Conservation (phyloP, 2,113 vertebrate genomes). For the Gallinago undulata region DNA sequence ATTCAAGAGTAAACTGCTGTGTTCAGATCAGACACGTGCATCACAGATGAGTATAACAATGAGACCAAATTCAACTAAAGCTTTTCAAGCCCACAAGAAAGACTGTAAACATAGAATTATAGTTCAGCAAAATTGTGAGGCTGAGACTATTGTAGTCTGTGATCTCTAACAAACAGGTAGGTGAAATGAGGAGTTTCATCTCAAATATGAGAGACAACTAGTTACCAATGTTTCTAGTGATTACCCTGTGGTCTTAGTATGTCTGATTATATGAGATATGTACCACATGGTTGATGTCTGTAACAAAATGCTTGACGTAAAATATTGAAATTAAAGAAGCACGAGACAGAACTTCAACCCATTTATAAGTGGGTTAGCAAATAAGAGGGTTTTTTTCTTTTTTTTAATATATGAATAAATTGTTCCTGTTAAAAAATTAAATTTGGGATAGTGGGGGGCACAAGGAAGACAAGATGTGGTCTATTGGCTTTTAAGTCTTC, state of each 20-base stretch:
- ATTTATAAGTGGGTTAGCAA: neutral
- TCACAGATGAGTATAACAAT: neutral
- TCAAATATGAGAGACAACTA: neutral
- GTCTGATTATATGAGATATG: neutral
- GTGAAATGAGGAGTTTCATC: neutral
- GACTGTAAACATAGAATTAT: neutral
- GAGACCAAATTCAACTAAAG: neutral
- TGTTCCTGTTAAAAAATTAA: neutral
- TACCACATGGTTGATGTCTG: neutral
- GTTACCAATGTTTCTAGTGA: neutral
- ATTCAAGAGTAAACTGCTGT: neutral
- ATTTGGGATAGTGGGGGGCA: fast-evolving
- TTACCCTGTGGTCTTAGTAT: neutral
- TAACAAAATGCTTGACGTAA: neutral
- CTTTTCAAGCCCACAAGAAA: neutral
- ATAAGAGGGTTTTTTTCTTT: neutral
- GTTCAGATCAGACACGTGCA: neutral
- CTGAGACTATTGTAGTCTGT: neutral
- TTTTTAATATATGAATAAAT: neutral
- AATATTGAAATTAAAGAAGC: neutral
- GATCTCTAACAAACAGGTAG: neutral
- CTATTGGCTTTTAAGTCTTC: neutral
- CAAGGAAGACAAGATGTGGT: neutral
- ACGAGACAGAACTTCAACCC: neutral
- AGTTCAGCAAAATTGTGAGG: neutral